Conservation (phyloP, 2,888 invertebrate species). For the Trilocha varians region DNA sequence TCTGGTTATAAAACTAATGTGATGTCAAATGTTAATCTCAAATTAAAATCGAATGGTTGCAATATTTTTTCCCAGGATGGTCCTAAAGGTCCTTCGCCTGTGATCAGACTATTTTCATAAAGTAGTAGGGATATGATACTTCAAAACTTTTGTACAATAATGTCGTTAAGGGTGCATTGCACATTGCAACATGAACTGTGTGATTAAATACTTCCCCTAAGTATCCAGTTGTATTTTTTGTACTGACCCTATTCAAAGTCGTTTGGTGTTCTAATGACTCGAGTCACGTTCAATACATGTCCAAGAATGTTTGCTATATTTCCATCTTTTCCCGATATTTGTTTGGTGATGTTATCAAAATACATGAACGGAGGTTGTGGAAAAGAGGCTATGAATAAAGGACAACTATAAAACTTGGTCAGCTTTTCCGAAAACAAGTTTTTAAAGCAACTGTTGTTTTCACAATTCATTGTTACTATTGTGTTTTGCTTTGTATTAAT, state of each 20-base stretch:
- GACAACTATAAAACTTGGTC: slow-evolving; percentile 31
- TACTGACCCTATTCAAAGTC: slow-evolving; percentile 28
- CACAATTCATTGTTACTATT: slow-evolving; percentile 20
- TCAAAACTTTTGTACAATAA: slow-evolving; percentile 38
- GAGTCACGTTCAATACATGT: slow-evolving; percentile 33
- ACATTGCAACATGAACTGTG: slow-evolving; percentile 30
- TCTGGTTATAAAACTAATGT: slow-evolving; percentile 37
- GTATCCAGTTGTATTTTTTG: slow-evolving; percentile 36
- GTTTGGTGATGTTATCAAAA: slow-evolving; percentile 24
- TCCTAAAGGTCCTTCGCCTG: slow-evolving; percentile 24
- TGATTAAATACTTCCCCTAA: slow-evolving; percentile 38
- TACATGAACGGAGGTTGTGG: slow-evolving; percentile 46
- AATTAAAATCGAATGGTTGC: slow-evolving; percentile 28
- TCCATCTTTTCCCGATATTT: slow-evolving; percentile 35
- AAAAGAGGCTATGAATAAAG: slow-evolving; percentile 34
- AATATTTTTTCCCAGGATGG: slow-evolving; percentile 42
- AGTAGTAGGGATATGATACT: slow-evolving; percentile 41
- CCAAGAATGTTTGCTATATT: slow-evolving; percentile 33
- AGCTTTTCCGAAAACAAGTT: slow-evolving; percentile 29
- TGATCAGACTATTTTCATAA: slow-evolving; percentile 44
- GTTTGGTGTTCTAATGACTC: slow-evolving; percentile 28
- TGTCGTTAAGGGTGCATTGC: slow-evolving; percentile 32
- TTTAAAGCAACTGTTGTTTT: slow-evolving; percentile 25
- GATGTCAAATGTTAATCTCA: slow-evolving; percentile 27
- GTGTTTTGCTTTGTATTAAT: too few relatives aligned